Percentiles rank a stretch among this genome's conserved stretches.
Evolutionary conservation across 2,888 invertebrate genomes (phyloP).

Genomic region (Elaeidobius kamerunicus): DNA sequence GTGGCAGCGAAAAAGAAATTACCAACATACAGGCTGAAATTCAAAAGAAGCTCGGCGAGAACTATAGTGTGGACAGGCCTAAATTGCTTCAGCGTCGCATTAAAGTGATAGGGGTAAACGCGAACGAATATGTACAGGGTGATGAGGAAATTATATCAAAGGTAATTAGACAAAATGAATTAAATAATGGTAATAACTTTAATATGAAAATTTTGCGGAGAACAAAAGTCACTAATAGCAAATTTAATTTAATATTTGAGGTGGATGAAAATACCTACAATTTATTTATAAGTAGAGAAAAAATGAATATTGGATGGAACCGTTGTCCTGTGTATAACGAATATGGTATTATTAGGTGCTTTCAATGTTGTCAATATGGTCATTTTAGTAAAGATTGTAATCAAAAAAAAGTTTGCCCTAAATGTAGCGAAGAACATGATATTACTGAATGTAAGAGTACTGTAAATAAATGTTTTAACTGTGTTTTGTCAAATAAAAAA

Average conservation of each 20-base stretch:
- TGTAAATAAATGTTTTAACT: constrained; percentile 4
- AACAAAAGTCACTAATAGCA: not conserved
- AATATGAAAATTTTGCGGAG: constrained; percentile 4
- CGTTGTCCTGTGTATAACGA: constrained; percentile 2
- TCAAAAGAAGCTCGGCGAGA: constrained; percentile 5
- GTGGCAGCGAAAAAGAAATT: constrained; percentile 1
- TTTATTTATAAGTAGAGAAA: constrained; percentile 1
- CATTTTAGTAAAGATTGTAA: constrained; percentile 5
- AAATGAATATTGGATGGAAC: constrained; percentile 10
- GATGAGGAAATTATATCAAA: not conserved
- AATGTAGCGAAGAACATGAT: no score
- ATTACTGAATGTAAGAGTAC: constrained; percentile 1
- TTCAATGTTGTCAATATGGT: no score
- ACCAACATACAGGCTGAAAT: constrained; percentile 3
- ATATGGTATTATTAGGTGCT: no score
- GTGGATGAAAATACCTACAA: constrained; percentile 1
- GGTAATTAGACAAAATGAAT: not conserved
- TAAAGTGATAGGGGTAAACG: constrained; percentile 1
- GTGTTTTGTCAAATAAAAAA: no score
- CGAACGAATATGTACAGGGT: not conserved
- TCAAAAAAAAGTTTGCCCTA: not conserved
- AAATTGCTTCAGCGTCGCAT: not conserved
- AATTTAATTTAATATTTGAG: constrained; percentile 6
- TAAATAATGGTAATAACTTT: not conserved
- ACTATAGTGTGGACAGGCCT: constrained; percentile 6